Conservation (phyloP, 2,113 vertebrate species). For the Tachysurus vachellii region DNA sequence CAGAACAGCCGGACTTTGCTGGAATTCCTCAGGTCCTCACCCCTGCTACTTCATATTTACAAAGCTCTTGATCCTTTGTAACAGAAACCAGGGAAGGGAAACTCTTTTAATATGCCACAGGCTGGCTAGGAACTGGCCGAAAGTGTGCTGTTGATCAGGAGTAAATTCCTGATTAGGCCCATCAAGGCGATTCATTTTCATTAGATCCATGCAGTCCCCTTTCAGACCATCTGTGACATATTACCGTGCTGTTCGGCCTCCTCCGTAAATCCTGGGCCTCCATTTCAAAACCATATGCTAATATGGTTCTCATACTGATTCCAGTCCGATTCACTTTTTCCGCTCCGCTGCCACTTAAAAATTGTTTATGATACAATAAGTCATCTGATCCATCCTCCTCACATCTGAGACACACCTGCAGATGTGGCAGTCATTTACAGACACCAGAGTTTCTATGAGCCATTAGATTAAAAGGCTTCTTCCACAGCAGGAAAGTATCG, state of each 20-base stretch:
- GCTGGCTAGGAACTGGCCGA: constrained; percentile 66
- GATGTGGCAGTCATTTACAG: constrained; percentile 14
- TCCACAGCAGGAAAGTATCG: too few species aligned
- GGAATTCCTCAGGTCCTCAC: constrained; percentile 37
- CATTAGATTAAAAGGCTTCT: constrained; percentile 8
- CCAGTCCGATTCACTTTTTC: constrained; percentile 48
- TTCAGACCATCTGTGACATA: constrained; percentile 70
- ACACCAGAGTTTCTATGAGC: neutral
- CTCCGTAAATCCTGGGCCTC: constrained; percentile 63
- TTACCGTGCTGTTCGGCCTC: constrained; percentile 68
- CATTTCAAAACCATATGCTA: constrained; percentile 71
- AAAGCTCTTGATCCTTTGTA: constrained; percentile 54
- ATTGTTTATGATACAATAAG: constrained; percentile 55
- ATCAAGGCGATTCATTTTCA: constrained; percentile 74
- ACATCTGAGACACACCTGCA: constrained; percentile 40
- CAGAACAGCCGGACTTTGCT: constrained; percentile 13
- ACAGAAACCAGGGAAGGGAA: constrained; percentile 60
- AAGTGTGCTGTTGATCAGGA: constrained; percentile 75
- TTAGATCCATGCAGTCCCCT: constrained; percentile 62
- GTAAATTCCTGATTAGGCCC: constrained; percentile 68
- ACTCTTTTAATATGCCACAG: constrained; percentile 65
- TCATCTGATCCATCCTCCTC: constrained; percentile 50
- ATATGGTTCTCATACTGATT: constrained; percentile 37
- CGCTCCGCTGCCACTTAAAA: constrained; percentile 43
- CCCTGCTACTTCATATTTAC: constrained; percentile 45